These are phyloP conservation scores for Heliconius hortense DNA, from an alignment of 2,888 invertebrate species.

Conservation along the genomic window DNA sequence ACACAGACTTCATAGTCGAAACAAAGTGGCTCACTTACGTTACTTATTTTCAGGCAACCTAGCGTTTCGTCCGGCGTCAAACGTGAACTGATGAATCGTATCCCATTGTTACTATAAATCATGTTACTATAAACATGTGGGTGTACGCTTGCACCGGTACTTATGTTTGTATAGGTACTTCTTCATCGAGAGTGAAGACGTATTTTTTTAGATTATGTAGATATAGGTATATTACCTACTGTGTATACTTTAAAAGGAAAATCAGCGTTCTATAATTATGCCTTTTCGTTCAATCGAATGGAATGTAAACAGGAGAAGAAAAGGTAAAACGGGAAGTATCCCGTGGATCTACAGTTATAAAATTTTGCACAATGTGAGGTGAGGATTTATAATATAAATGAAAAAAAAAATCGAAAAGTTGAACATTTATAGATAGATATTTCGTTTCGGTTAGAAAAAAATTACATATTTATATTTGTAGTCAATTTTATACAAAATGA, in stretches of 20 bases:
- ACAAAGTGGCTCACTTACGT: not conserved
- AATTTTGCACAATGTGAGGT: not conserved
- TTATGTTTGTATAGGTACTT: not conserved
- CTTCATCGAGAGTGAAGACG: not conserved
- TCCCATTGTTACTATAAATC: constrained; percentile 15
- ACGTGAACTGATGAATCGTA: constrained; percentile 25
- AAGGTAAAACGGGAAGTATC: too few species aligned
- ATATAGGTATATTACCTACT: too few species aligned
- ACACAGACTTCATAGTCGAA: not conserved
- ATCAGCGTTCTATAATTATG: too few species aligned
- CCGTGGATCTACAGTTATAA: not conserved
- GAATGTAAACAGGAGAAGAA: too few species aligned
- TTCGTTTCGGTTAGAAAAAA: too few species aligned
- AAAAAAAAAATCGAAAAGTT: not conserved
- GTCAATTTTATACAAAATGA: not conserved
- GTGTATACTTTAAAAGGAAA: too few species aligned
- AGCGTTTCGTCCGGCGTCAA: constrained; percentile 7
- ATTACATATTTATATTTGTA: too few species aligned
- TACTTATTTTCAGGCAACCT: constrained; percentile 6
- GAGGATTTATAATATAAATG: too few species aligned
- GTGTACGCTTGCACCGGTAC: not conserved
- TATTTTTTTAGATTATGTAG: not conserved
- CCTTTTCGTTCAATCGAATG: too few species aligned
- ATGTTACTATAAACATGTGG: not conserved
- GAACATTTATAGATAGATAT: too few species aligned